phyloP scores from a whole-genome alignment of 2,888 invertebrate genomes.

The Seira musarum region DNA sequence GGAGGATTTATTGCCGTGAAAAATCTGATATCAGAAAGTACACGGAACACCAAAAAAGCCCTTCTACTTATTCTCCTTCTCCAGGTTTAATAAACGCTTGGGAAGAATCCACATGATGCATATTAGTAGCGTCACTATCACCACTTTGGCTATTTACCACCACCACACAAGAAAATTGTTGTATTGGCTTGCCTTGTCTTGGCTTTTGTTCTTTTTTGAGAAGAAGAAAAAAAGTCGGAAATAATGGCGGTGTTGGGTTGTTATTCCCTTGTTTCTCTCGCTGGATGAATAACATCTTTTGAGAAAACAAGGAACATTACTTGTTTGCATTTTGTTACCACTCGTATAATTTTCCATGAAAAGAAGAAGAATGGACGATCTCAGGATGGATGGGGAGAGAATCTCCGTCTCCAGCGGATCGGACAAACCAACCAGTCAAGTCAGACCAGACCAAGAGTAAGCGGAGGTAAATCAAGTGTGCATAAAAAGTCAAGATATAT shows the following conservation, averaged over 20 bases:
- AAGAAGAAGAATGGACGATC: too few relatives aligned
- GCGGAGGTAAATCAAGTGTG: slow-evolving; percentile 40
- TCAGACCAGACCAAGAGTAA: too few relatives aligned
- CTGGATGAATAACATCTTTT: too few relatives aligned
- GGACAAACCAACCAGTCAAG: too few relatives aligned
- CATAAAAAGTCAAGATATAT: slow-evolving; percentile 41
- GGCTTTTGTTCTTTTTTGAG: slow-evolving; percentile 42
- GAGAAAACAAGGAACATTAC: too few relatives aligned
- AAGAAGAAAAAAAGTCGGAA: slow-evolving; percentile 47
- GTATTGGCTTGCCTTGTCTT: too few relatives aligned
- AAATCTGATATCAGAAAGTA: slow-evolving; percentile 61
- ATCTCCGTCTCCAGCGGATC: too few relatives aligned
- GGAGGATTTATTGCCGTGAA: slow-evolving; percentile 63
- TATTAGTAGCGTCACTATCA: slow-evolving; percentile 22
- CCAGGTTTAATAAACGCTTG: slow-evolving; percentile 17
- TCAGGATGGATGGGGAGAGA: too few relatives aligned
- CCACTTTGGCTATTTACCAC: slow-evolving; percentile 16
- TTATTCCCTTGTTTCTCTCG: too few relatives aligned
- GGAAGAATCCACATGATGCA: slow-evolving; percentile 38
- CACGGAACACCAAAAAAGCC: neutral
- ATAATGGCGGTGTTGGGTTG: slow-evolving; percentile 36
- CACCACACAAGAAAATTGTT: slow-evolving; percentile 38
- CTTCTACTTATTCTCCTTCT: neutral
- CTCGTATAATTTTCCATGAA: slow-evolving; percentile 9
- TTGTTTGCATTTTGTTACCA: slow-evolving; percentile 51